phyloP scores from a whole-genome alignment of 1,140 invertebrate genomes.

The Anastrepha obliqua region DNA sequence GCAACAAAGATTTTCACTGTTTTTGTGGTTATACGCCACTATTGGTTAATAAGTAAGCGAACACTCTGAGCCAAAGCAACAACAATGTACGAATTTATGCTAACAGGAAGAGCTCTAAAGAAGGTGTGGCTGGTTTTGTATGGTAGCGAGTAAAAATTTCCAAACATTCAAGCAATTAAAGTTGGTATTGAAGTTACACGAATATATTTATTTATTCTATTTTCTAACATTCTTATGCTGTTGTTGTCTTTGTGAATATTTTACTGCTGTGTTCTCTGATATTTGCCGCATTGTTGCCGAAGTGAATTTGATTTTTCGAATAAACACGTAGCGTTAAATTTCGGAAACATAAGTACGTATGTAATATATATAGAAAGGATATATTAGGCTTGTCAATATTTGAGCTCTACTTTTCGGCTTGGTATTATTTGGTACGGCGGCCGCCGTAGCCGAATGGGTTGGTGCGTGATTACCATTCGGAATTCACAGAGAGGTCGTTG shows the following conservation, averaged over 20 bases:
- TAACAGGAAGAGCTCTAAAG: background rate
- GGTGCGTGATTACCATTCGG: no score
- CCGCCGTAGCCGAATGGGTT: no score
- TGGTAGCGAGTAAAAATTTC: background rate
- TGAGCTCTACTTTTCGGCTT: no score
- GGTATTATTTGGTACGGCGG: no score
- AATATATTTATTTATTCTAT: background rate
- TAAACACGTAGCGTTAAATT: slow-evolving; percentile 18
- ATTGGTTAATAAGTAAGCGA: background rate
- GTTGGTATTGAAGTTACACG: background rate
- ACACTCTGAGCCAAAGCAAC: background rate
- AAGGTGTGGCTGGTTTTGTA: background rate
- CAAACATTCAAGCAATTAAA: slow-evolving; percentile 3
- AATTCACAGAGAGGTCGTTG: no score
- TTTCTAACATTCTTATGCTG: background rate
- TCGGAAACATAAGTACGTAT: background rate
- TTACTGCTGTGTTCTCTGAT: background rate
- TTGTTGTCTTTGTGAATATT: background rate
- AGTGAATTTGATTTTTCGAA: slow-evolving; percentile 6
- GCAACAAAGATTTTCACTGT: background rate
- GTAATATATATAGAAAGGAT: no score
- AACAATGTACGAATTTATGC: background rate
- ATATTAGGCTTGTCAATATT: no score
- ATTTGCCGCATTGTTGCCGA: slow-evolving; percentile 15
- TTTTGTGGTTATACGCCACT: slow-evolving; percentile 12